Base-by-base conservation (phyloP, 1,140 invertebrate species). In the Drosophila seguyi region DNA sequence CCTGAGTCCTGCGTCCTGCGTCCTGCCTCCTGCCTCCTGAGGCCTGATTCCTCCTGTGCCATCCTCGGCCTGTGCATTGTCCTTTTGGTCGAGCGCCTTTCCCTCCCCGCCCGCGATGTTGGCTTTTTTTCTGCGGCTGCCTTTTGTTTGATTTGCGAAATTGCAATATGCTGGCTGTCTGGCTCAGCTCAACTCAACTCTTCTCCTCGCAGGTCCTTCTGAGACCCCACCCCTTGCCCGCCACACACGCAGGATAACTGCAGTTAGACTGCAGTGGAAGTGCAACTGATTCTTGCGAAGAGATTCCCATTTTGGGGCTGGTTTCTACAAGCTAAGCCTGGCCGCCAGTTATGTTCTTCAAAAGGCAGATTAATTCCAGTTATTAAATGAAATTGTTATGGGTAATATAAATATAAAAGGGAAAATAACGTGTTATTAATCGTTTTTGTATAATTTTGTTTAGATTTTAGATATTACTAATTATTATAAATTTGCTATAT, bases 71-170 rank as follows among this genome's bases (percentile, higher is more conserved):
- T 75, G 81, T 88, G 77, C 84, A 88, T 88, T 90, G 84, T 88
- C 85, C 85, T 88, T 84, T 83, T 87, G 76, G 85, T 63, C 79
- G 83, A 87, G 78, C 76, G 38, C 73, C 79, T 65, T 69, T 71
- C 18, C 18, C 44, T 16, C 29, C 22, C 45, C 66, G 44, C 50
- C 60, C 48, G 44, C 65, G 41, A 29, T 22, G 58, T 60, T 61
- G 36, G 62, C 38, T 50, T 84, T 74, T 79, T 78, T 58, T 50
- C 62, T 79, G 59, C 63, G 65, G 69, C 71, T 87, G 77, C 73
- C 77, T 81, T 90, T 90, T 90, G 81, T 90, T 86, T 90, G 85
- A 90, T 90, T 90, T 90, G 81, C 56, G 58, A 90, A 90, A 90
- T 84, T 90, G 86, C 85, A 90, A 90, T 90, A 90, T 90, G 86